These are phyloP conservation scores for Steinernema hermaphroditum DNA, from an alignment of 2,888 invertebrate species.

Conservation along the genomic window DNA sequence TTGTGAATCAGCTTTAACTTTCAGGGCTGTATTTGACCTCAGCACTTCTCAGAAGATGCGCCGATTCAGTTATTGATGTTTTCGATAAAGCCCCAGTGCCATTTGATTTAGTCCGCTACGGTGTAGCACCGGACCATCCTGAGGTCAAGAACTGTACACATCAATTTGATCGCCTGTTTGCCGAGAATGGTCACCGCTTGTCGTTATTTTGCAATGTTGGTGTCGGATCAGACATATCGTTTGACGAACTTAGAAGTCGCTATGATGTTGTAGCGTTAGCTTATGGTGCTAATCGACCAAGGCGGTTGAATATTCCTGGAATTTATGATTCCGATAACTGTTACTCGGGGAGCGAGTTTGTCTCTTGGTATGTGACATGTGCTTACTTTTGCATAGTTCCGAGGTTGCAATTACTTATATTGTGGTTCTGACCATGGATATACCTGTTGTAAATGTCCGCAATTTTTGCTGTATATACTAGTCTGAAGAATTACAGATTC, in stretches of 20 bases:
- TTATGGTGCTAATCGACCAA: slow-evolving; percentile 66
- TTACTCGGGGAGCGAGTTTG: slow-evolving; percentile 73
- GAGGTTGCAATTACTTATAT: no score
- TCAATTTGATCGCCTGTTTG: slow-evolving; percentile 87
- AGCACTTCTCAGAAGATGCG: slow-evolving; percentile 72
- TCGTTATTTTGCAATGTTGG: slow-evolving; percentile 60
- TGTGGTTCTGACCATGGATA: no score
- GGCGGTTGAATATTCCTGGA: slow-evolving; percentile 52
- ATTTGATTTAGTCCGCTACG: slow-evolving; percentile 93
- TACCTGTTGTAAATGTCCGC: no score
- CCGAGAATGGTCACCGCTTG: slow-evolving; percentile 72
- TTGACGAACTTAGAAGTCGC: slow-evolving; percentile 75
- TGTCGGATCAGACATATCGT: slow-evolving; percentile 47
- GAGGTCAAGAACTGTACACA: slow-evolving; percentile 98
- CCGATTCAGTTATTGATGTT: slow-evolving; percentile 76
- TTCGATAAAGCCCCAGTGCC: slow-evolving; percentile 92
- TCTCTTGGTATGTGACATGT: no score
- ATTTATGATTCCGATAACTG: slow-evolving; percentile 42
- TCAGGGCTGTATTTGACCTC: slow-evolving; percentile 61
- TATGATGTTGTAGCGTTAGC: slow-evolving; percentile 91
- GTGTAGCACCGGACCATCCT: slow-evolving; percentile 99
- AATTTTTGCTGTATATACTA: no score
- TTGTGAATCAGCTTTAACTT: slow-evolving; percentile 7
- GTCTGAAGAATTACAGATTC: no score
- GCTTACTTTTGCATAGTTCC: no score